Percentiles rank a stretch among this genome's conserved stretches.
phyloP scores from a whole-genome alignment of 2,888 invertebrate genomes.

The Anagyrus pseudococci region DNA sequence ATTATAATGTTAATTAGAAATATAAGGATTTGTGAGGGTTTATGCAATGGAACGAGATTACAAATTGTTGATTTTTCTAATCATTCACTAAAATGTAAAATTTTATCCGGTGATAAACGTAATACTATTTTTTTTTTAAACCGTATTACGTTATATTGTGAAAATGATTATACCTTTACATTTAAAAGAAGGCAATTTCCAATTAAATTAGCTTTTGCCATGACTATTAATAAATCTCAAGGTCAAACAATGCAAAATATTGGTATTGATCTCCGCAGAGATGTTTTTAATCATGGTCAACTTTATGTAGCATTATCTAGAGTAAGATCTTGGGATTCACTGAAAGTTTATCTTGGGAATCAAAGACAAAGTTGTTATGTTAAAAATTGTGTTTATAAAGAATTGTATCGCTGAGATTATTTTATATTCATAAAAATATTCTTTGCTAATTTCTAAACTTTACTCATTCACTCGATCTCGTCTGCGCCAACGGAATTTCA shows the following conservation, averaged over 20 bases:
- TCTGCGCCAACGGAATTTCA: too few species aligned
- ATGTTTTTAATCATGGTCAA: constrained; percentile 39
- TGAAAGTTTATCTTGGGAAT: constrained; percentile 29
- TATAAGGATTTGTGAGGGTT: constrained; percentile 37
- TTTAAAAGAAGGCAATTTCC: constrained; percentile 39
- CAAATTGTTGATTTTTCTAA: constrained; percentile 34
- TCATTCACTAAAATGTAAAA: constrained; percentile 38
- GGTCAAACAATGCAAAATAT: constrained; percentile 38
- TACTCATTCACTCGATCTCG: too few species aligned
- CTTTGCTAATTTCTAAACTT: too few species aligned
- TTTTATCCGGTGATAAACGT: constrained; percentile 38
- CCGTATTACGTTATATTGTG: constrained; percentile 36
- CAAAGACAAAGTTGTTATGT: constrained; percentile 18
- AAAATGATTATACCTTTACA: constrained; percentile 35
- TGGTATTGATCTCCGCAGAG: constrained; percentile 34
- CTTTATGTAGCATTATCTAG: constrained; percentile 15
- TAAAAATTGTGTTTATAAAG: constrained; percentile 26
- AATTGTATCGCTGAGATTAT: too few species aligned
- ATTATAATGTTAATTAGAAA: constrained; percentile 42
- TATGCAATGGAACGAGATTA: constrained; percentile 42
- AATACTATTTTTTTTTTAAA: constrained; percentile 33
- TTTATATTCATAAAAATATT: too few species aligned
- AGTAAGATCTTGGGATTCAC: constrained; percentile 21
- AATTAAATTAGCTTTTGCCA: constrained; percentile 40
- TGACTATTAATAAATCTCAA: constrained; percentile 42